Evolutionary conservation across 2,888 invertebrate species (phyloP), one percentile per base, ranked within the genome.

Genomic region (Vesta saturnalis): DNA sequence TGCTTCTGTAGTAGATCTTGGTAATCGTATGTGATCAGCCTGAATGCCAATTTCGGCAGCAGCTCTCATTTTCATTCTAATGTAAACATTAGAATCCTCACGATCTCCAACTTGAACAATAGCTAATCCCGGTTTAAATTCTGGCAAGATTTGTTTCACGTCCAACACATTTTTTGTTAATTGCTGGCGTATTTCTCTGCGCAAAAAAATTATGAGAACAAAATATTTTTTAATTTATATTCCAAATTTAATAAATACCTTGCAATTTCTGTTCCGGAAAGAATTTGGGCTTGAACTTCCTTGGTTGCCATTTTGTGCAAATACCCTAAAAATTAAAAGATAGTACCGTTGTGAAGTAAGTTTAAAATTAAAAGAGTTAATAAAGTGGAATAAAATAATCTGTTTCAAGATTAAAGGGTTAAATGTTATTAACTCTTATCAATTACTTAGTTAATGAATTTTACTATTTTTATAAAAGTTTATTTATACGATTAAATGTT

Each of bases 11-110:
- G 90, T 93, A 21, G 92, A 89, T 35, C 88, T 88, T 0, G 96
- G 92, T 72, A 98, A 85, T 73, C 92, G 88, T 1, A 97, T 84
- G 81, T 96, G 96, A 49, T 90, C 87, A 0, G 94, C 94, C 18
- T 86, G 83, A 60, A 98, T 95, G 64, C 99, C 99, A 76, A 99
- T 94, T 77, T 95, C 94, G 60, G 86, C 89, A 0, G 98, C 98
- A 0, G 96, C 94, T 83, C 93, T 95, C 64, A 97, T 89, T 86
- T 99, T 99, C 92, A 95, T 96, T 35, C 95, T 88, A 80, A 99
- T 99, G 85, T 99, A 99, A 3, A 99, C 97, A 86, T 98, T 98
- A 52, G 99, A 99, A 85, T 99, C 99, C 83, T 96, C 96, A 0
- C 98, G 89, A 1, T 92, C 93, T 10, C 99, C 99, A 69, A 99